Percentiles rank a stretch among this genome's conserved stretches.
Conservation (phyloP, 2,888 invertebrate species). For the Choreutis nemorana region DNA sequence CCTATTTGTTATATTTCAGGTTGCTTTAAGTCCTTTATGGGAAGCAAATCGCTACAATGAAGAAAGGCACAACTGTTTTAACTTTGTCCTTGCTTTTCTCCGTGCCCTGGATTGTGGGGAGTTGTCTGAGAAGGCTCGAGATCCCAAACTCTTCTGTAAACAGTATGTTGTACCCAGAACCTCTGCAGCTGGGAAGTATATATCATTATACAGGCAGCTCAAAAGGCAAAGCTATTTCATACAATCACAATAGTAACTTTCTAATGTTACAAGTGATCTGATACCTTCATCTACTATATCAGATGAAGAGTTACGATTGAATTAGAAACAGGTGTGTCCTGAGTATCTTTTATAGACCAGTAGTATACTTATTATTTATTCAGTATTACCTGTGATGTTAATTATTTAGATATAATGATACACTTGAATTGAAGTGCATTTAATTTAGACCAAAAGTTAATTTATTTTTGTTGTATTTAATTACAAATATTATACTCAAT, state of each 20-base stretch:
- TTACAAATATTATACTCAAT: too few species aligned
- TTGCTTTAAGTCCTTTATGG: constrained; percentile 70
- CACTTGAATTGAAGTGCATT: constrained; percentile 52
- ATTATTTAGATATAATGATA: constrained; percentile 37
- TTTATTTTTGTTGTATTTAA: constrained; percentile 29
- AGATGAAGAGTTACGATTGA: too few species aligned
- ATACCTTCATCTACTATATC: constrained; percentile 40
- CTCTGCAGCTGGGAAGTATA: constrained; percentile 84
- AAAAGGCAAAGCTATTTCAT: constrained; percentile 55
- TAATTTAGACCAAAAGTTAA: constrained; percentile 52
- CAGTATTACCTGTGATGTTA: constrained; percentile 63
- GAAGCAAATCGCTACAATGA: constrained; percentile 75
- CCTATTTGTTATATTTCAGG: constrained; percentile 23
- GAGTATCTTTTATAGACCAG: background rate
- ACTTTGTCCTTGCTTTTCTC: constrained; percentile 84
- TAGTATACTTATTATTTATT: constrained; percentile 13
- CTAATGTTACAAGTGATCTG: constrained; percentile 18
- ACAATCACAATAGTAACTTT: constrained; percentile 48
- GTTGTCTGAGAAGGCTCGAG: constrained; percentile 73
- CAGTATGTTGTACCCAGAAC: constrained; percentile 84
- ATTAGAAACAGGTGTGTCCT: too few species aligned
- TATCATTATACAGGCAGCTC: constrained; percentile 80
- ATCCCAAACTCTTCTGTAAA: constrained; percentile 78
- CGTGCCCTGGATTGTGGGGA: constrained; percentile 75
- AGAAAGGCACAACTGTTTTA: constrained; percentile 83